A percentile compares a stretch with the other conserved stretches of the same genome.
Conservation (phyloP, 92 coral and sea anemone genomes). For the Isaurus tuberculatus region DNA sequence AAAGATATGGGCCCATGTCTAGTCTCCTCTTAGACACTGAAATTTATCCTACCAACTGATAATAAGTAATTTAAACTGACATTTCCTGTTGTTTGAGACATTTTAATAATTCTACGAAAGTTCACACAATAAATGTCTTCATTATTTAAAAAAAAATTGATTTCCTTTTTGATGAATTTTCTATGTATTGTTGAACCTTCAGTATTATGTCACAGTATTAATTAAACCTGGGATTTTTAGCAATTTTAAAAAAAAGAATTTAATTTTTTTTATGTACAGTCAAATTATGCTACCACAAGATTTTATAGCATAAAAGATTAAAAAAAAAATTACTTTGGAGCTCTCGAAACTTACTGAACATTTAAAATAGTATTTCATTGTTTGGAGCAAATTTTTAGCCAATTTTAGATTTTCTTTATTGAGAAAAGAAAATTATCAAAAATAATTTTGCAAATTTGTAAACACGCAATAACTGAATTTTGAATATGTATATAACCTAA, state of each 20-base stretch:
- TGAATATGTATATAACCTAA: no score
- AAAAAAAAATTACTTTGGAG: not conserved
- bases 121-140: not conserved
- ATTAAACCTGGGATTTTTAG: no score
- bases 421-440: no score
- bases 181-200: not conserved
- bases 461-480: no score
- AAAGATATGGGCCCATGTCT: not conserved
- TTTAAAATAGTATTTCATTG: not conserved
- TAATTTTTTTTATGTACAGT: no score
- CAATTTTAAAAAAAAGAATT: no score
- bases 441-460: no score
- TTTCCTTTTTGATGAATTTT: not conserved
- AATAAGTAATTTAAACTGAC: conserved; percentile 1
- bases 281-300: no score
- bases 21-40: not conserved
- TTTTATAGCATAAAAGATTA: not conserved
- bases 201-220: no score
- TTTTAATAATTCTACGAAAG: not conserved
- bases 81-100: not conserved
- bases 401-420: not conserved
- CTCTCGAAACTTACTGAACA: no score
- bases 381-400: not conserved
- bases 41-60: not conserved
- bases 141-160: not conserved